Evolutionary conservation across 2,797 vertebrate species (phyloP), one percentile per base, ranked within the genome.

Genomic region (Sylvia borin): DNA sequence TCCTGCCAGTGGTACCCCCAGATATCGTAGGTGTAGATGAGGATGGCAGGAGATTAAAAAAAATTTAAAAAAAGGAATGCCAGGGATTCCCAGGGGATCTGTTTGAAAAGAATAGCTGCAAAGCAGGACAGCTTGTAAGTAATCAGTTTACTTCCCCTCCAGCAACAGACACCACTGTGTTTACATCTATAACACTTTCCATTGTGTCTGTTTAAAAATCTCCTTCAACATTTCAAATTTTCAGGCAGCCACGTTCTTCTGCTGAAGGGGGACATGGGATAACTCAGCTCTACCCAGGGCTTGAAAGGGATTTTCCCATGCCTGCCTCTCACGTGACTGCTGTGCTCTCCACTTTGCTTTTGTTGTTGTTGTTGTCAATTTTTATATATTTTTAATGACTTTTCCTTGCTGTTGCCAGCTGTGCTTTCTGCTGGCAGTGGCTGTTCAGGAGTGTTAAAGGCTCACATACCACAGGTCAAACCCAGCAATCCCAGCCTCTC

Each of bases 71-170:
- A n/a, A 38, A 13, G 5, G 27, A n/a, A 62, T 62, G 11, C 18
- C 55, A 60, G 34, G 34, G 31, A 34, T 91, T 92, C 64, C 48
- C 50, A 47, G 31, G 40, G 12, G 62, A 75, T 67, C 47, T 75
- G 16, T 66, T 86, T 78, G 78, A 73, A 75, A 22, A 93, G 50
- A 71, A 74, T 60, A 87, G 70, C 48, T 71, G 71, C 29, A 74
- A 87, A 90, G 53, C 48, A 85, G 85, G 92, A 42, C 76, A 79
- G 55, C 40, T 85, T 92, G 68, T 73, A 82, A 43, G 22, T 8
- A n/a, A 82, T 66, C 71, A 51, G 75, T 92, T 92, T 89, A 45
- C 57, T 79, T 91, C 53, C 67, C 71, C 71, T 91, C 60, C 71
- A 92, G 91, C 89, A 82, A 72, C 47, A 92, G 58, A 68, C 55